Evolutionary conservation across 2,113 vertebrate genomes (phyloP).

Genomic region (Silurus meridionalis): DNA sequence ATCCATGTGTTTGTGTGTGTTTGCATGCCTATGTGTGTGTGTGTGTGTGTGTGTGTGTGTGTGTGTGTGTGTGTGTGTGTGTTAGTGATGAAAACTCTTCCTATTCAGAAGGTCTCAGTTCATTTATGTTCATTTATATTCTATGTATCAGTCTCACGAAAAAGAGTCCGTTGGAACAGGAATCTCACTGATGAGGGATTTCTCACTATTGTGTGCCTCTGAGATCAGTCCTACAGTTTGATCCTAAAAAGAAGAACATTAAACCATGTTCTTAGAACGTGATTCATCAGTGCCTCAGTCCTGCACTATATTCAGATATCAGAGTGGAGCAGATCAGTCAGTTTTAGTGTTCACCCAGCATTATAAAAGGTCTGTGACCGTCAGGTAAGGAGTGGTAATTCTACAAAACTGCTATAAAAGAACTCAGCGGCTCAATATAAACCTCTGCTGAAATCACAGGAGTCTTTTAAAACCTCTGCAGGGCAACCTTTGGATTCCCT

Average conservation of each 20-base stretch:
- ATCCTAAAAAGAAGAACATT: not conserved
- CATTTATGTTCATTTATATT: too few species aligned
- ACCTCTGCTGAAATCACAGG: constrained; percentile 11
- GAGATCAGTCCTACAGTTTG: not conserved
- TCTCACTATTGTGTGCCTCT: not conserved
- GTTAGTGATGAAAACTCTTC: too few species aligned
- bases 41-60: too few species aligned
- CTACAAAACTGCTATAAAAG: constrained; percentile 48
- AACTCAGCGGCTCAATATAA: constrained; percentile 41
- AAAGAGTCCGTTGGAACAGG: not conserved
- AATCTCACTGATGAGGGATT: not conserved
- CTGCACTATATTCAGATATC: not conserved
- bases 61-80: too few species aligned
- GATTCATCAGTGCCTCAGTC: not conserved
- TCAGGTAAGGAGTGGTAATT: constrained; percentile 39
- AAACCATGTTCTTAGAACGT: not conserved
- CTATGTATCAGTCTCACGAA: not conserved
- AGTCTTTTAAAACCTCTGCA: constrained; percentile 12
- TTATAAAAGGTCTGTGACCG: constrained; percentile 48
- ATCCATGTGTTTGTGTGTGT: too few species aligned
- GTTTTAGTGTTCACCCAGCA: constrained; percentile 37
- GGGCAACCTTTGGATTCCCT: constrained; percentile 44
- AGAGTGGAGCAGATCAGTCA: constrained; percentile 23
- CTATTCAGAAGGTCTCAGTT: too few species aligned
- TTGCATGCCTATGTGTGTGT: too few species aligned